These are phyloP conservation scores for Nysson spinosus DNA, from an alignment of 2,888 invertebrate species.

Conservation along the genomic window DNA sequence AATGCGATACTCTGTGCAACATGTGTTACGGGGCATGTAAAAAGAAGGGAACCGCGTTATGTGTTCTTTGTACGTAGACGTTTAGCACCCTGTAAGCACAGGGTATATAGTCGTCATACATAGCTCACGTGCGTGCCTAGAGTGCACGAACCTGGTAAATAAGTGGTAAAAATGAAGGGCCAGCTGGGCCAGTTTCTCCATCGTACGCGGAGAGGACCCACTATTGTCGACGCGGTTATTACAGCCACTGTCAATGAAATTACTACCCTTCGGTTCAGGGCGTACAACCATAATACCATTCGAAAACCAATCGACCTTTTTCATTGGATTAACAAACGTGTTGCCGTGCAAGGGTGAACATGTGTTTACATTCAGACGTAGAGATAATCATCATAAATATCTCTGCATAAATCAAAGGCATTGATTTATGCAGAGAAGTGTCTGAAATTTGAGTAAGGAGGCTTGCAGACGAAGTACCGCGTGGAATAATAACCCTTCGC, in stretches of 20 bases:
- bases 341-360: constrained; percentile 8
- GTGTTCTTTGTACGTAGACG: neutral
- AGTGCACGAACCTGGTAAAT: constrained; percentile 36
- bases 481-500: neutral
- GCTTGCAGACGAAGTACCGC: neutral
- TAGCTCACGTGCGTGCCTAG: constrained; percentile 10
- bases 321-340: constrained; percentile 10
- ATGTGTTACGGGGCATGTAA: constrained; percentile 48
- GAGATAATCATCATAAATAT: neutral
- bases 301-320: constrained; percentile 14
- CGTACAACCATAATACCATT: neutral
- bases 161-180: constrained; percentile 33
- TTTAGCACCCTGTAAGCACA: neutral
- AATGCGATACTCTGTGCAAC: constrained; percentile 51
- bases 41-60: constrained; percentile 12
- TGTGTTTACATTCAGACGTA: constrained; percentile 3
- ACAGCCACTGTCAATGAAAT: constrained; percentile 24
- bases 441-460: neutral
- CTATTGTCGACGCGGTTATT: constrained; percentile 43
- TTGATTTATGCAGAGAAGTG: neutral
- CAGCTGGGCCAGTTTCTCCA: constrained; percentile 35
- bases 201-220: neutral
- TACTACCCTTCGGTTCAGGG: constrained; percentile 6
- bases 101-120: neutral
- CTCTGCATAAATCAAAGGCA: too few relatives aligned